Evolutionary conservation across 2,888 invertebrate genomes (phyloP).

Genomic region (Rosalia funebris): DNA sequence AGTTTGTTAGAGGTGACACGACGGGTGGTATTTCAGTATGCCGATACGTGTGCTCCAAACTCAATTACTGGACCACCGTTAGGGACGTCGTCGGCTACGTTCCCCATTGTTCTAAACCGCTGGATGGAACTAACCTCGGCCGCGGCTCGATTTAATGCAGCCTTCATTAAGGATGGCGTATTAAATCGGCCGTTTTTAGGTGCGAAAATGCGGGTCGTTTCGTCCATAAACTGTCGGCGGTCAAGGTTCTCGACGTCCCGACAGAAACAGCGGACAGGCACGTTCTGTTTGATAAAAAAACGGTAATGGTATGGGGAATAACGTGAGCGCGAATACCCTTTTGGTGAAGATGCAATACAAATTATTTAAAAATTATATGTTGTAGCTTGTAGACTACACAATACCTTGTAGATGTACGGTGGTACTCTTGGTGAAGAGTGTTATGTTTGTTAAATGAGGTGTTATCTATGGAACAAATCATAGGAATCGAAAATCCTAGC

Average conservation of each 20-base stretch:
- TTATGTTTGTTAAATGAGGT: too few relatives aligned
- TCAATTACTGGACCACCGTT: conserved; percentile 31
- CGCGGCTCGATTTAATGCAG: conserved; percentile 15
- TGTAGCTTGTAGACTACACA: too few relatives aligned
- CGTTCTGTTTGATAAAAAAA: too few relatives aligned
- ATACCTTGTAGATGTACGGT: too few relatives aligned
- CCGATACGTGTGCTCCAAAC: conserved; percentile 17
- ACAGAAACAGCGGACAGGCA: neutral
- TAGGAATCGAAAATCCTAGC: too few relatives aligned
- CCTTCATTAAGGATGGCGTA: conserved; percentile 1
- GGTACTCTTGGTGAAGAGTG: too few relatives aligned
- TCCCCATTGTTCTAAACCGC: conserved; percentile 39
- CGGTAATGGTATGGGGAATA: neutral
- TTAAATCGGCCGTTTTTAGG: conserved; percentile 20
- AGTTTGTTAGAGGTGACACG: conserved; percentile 24
- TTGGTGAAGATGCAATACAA: neutral
- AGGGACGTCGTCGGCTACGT: conserved; percentile 21
- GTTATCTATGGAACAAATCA: too few relatives aligned
- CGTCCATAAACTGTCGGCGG: neutral
- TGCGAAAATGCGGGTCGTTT: neutral
- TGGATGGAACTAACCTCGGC: conserved; percentile 39
- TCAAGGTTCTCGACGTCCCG: neutral
- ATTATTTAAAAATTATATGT: too few relatives aligned
- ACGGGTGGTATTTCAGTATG: conserved; percentile 27
- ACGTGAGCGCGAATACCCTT: neutral